A percentile compares a stretch with the other conserved stretches of the same genome.
phyloP scores from a whole-genome alignment of 37 sponge, comb jelly and placozoan genomes.

The Ephydatia muelleri region DNA sequence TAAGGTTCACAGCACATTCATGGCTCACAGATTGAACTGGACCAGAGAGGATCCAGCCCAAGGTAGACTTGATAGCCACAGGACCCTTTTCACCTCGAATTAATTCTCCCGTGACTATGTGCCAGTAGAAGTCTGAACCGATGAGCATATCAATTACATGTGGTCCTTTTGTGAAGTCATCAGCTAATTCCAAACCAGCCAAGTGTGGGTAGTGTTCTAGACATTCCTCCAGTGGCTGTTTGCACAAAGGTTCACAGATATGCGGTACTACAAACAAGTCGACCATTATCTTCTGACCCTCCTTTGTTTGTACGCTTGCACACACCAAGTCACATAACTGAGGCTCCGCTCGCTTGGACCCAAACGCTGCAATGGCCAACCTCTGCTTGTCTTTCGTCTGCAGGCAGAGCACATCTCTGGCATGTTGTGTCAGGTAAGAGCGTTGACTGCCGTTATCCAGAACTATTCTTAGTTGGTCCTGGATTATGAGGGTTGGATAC shows the following conservation, averaged over 20 bases:
- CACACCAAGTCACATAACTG: constrained; percentile 21
- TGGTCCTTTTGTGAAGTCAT: neutral
- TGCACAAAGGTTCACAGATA: constrained; percentile 25
- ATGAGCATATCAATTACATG: constrained; percentile 20
- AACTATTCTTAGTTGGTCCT: constrained; percentile 10
- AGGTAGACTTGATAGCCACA: neutral
- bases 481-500: constrained; percentile 26
- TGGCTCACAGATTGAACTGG: neutral
- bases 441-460: constrained; percentile 41
- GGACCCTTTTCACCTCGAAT: constrained; percentile 19
- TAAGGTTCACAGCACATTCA: constrained; percentile 9
- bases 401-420: constrained; percentile 15
- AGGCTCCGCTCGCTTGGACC: constrained; percentile 23
- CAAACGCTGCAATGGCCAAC: constrained; percentile 37
- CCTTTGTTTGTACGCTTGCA: neutral
- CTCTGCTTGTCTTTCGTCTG: constrained; percentile 6
- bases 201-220: constrained; percentile 16
- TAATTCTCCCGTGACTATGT: constrained; percentile 8
- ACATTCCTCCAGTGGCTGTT: constrained; percentile 13
- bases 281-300: neutral
- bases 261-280: constrained; percentile 21
- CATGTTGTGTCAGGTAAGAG: constrained; percentile 30
- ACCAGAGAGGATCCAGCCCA: constrained; percentile 24
- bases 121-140: constrained; percentile 22
- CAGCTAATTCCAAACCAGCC: constrained; percentile 10